Conservation (phyloP, 2,113 vertebrate species). For the Macrotus californicus region DNA sequence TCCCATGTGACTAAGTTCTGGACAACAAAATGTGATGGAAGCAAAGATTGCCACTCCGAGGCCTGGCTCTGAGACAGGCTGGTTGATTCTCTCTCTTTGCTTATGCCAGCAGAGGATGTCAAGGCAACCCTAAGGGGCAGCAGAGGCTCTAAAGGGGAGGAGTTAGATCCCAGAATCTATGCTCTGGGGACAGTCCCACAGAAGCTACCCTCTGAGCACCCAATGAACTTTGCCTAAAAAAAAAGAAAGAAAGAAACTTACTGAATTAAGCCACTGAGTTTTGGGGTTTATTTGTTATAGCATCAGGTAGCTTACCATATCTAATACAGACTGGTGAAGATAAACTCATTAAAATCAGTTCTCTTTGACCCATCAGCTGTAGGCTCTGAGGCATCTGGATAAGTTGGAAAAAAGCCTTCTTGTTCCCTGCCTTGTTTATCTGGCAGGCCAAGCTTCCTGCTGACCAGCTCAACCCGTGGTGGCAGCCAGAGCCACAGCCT, state of each 20-base stretch:
- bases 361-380: background rate
- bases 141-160: background rate
- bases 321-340: background rate
- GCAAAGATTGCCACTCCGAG: background rate
- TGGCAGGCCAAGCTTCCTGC: constrained; percentile 66
- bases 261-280: background rate
- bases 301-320: background rate
- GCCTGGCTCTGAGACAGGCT: background rate
- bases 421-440: constrained; percentile 54
- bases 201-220: background rate
- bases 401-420: constrained; percentile 32
- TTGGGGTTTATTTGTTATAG: background rate
- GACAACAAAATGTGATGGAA: background rate
- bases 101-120: background rate
- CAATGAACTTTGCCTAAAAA: background rate
- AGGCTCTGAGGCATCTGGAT: constrained; percentile 17
- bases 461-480: constrained; percentile 41
- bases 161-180: background rate
- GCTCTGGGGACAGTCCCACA: background rate
- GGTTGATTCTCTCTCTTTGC: background rate
- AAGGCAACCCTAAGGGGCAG: background rate
- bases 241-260: background rate
- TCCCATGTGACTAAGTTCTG: background rate
- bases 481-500: constrained; percentile 39
- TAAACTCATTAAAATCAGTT: background rate